Conservation (phyloP, 1,140 invertebrate species). For the Oncopodura yosiiana region DNA sequence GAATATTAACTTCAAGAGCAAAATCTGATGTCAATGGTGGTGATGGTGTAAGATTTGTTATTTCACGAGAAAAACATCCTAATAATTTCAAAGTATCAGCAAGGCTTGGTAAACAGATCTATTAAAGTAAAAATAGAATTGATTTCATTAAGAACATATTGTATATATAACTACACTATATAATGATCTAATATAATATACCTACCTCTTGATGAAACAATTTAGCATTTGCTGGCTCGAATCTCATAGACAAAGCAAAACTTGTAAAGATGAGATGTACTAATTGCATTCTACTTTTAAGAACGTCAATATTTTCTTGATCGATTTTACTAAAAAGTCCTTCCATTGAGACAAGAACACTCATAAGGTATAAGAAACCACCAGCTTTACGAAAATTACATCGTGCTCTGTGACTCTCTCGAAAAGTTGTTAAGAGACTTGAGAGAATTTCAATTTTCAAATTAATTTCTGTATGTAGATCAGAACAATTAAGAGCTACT, state of each 20-base stretch:
- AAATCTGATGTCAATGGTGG: constrained; percentile 41
- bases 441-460: constrained; percentile 87
- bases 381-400: constrained; percentile 95
- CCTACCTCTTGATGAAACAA: constrained; percentile 90
- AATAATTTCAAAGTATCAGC: constrained; percentile 82
- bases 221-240: constrained; percentile 97
- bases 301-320: constrained; percentile 48
- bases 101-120: constrained; percentile 82
- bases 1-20: too few species aligned
- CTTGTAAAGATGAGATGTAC: constrained; percentile 56
- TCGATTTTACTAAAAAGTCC: constrained; percentile 54
- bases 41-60: constrained; percentile 1
- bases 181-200: constrained; percentile 15
- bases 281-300: constrained; percentile 30
- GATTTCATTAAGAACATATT: too few species aligned
- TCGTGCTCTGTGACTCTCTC: constrained; percentile 88
- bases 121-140: too few species aligned
- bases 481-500: constrained; percentile 73
- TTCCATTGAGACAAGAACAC: constrained; percentile 86
- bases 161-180: too few species aligned
- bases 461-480: constrained; percentile 61
- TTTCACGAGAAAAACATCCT: constrained; percentile 65
- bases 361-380: constrained; percentile 95
- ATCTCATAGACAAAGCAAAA: constrained; percentile 97
- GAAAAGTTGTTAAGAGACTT: constrained; percentile 72